A percentile compares a stretch with the other conserved stretches of the same genome.
phyloP scores from a whole-genome alignment of 2,888 invertebrate genomes.

The Sicus ferrugineus region DNA sequence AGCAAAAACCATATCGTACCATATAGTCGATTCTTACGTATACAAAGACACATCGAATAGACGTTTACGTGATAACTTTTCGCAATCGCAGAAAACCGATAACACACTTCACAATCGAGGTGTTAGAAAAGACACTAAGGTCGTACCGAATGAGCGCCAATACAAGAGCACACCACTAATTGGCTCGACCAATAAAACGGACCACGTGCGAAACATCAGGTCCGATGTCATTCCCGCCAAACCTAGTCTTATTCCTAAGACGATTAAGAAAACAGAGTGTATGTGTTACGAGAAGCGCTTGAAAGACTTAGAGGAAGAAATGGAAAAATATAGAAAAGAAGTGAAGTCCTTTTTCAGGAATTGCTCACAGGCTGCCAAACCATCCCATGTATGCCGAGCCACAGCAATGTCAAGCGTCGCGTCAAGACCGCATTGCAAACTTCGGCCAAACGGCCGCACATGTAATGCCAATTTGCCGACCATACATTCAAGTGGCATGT shows the following conservation, averaged over 20 bases:
- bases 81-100: constrained; percentile 38
- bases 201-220: constrained; percentile 40
- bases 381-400: constrained; percentile 13
- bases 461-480: constrained; percentile 11
- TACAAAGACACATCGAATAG: background rate
- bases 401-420: background rate
- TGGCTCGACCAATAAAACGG: constrained; percentile 22
- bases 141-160: constrained; percentile 27
- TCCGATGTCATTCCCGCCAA: constrained; percentile 43
- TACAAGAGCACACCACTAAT: constrained; percentile 24
- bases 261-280: constrained; percentile 41
- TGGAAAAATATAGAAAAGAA: constrained; percentile 54
- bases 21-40: no score
- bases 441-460: background rate
- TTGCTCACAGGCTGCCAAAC: constrained; percentile 39
- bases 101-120: constrained; percentile 5
- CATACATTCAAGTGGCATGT: background rate
- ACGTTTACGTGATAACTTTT: constrained; percentile 35
- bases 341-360: constrained; percentile 52
- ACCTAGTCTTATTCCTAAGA: no score
- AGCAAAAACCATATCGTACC: constrained; percentile 4
- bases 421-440: constrained; percentile 11
- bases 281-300: constrained; percentile 52
- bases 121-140: background rate
- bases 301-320: constrained; percentile 52